Base-by-base conservation (phyloP, 2,797 vertebrate genomes). In the Enteromius trimaculatus region DNA sequence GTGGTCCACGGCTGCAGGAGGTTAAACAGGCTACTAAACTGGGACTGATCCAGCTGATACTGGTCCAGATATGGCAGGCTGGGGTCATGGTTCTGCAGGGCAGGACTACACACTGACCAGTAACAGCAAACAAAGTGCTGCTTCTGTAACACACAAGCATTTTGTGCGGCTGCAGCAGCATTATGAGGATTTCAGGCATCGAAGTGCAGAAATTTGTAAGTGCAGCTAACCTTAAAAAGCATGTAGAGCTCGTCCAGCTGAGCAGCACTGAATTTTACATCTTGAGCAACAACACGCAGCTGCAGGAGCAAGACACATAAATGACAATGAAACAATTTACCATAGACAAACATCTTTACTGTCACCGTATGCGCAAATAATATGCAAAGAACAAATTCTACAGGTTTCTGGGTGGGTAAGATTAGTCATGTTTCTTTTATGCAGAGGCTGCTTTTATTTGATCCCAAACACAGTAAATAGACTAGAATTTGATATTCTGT, bases 81-180 rank as follows among this genome's bases (percentile, higher is more conserved):
- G 79, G 97, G 96, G 87, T 99, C 96, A 0, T 99, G 98, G 82
- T 99, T 96, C 26, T 94, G 96, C 84, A 98, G 92, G 23, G 90
- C 91, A 0, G 95, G 93, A 88, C 95, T 96, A 77, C 91, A 93
- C 60, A 94, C 91, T 19, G 88, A 95, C 98, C 98, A 99, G 76
- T 99, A 99, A 91, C 96, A 98, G 88, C 95, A 96, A 79, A 98
- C 95, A 88, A 99, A 98, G 91, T 99, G 97, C 75, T 99, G 97
- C 92, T 94, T 97, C 98, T 99, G 89, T 87, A 44, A 66, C 16
- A 68, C 19, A 69, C 21, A 81, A 29, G 49, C 42, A 34, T 4
- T 29, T 21, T 62, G 16, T 17, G 26, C 23, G 29, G 37, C 13
- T 34, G 37, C 21, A 13, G 49, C 51, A 14, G 2, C 39, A 62